phyloP scores from a whole-genome alignment of 92 coral and sea anemone species.

The Porites evermanni region DNA sequence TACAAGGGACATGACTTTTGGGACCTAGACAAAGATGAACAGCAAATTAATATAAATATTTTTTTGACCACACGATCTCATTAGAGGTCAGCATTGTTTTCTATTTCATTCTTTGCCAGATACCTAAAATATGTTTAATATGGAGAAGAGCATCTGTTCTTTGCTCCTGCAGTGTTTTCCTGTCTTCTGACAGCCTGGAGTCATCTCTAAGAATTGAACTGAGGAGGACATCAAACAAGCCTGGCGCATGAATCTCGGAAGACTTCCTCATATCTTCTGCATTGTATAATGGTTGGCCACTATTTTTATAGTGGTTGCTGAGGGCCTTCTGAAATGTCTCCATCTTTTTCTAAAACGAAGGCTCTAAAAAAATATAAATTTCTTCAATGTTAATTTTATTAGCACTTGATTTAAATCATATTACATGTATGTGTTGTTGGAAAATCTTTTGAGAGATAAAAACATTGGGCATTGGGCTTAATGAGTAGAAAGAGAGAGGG shows the following conservation, averaged over 20 bases:
- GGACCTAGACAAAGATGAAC: constrained; percentile 14
- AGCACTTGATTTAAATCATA: too few relatives aligned
- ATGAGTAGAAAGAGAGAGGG: constrained; percentile 14
- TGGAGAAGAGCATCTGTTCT: too few relatives aligned
- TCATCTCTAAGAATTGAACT: constrained; percentile 39
- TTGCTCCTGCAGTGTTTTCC: too few relatives aligned
- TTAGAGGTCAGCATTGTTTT: constrained; percentile 1
- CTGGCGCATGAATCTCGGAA: constrained; percentile 39
- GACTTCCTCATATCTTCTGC: too few relatives aligned
- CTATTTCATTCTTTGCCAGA: not conserved
- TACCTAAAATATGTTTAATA: constrained; percentile 15
- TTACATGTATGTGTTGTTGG: not conserved
- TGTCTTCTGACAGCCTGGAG: constrained; percentile 37
- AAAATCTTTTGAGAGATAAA: not conserved
- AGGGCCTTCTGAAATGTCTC: not conserved
- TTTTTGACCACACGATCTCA: constrained; percentile 14
- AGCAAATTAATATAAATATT: not conserved
- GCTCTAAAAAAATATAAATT: not conserved
- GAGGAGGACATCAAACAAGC: constrained; percentile 42
- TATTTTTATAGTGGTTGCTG: constrained; percentile 9
- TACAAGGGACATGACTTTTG: constrained; percentile 12
- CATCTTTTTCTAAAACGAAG: constrained; percentile 31
- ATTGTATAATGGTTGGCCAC: too few relatives aligned
- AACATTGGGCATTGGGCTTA: constrained; percentile 23
- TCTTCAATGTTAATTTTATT: too few relatives aligned